These are phyloP conservation scores for Lathamus discolor DNA, from an alignment of 2,113 vertebrate genomes.

Conservation along the genomic window DNA sequence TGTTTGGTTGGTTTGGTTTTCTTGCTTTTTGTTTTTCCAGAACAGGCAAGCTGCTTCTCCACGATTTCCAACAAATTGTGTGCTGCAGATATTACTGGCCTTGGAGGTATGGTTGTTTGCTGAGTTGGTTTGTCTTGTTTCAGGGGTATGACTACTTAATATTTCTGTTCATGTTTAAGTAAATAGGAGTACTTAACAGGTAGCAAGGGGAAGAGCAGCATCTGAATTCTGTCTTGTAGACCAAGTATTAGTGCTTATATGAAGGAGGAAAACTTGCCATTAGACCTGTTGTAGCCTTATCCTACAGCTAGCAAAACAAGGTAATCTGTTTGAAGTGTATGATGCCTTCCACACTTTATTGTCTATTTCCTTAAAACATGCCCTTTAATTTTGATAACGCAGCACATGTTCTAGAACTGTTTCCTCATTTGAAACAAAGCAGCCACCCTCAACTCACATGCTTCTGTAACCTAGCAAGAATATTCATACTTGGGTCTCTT, in stretches of 20 bases:
- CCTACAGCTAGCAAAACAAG: not conserved
- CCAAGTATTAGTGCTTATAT: not conserved
- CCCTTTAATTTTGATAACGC: not conserved
- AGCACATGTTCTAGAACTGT: not conserved
- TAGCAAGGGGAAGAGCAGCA: not conserved
- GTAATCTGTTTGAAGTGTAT: not conserved
- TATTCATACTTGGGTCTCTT: not conserved
- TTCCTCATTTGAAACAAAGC: not conserved
- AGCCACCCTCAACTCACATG: not conserved
- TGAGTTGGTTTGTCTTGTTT: not conserved
- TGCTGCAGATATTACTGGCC: not conserved
- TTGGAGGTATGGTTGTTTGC: not conserved
- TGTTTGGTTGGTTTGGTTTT: not conserved
- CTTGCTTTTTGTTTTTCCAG: not conserved
- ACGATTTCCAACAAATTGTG: not conserved
- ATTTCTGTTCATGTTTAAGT: not conserved
- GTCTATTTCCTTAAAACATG: not conserved
- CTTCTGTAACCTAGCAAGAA: not conserved
- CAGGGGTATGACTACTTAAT: not conserved
- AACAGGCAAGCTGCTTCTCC: not conserved
- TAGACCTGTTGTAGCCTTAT: not conserved
- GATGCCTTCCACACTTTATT: not conserved
- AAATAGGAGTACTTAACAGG: not conserved
- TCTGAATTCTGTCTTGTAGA: not conserved
- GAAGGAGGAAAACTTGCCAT: not conserved